Percentiles rank a stretch among this genome's conserved stretches.
Conservation (phyloP, 1,140 invertebrate genomes). For the Eciton burchellii region DNA sequence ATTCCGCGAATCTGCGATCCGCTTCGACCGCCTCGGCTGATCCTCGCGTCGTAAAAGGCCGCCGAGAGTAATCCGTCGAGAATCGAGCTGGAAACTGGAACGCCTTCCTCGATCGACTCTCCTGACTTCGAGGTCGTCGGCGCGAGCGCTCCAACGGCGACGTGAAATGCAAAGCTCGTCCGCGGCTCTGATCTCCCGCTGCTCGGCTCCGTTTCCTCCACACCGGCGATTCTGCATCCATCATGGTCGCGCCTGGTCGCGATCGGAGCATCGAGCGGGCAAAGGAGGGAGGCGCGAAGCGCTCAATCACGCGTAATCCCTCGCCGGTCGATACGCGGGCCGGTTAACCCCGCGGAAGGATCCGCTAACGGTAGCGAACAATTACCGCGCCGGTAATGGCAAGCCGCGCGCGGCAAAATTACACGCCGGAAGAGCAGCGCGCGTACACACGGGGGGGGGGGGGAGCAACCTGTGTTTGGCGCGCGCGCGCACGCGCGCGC, state of each 20-base stretch:
- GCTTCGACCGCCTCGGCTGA: conserved; percentile 16
- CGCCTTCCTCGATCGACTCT: conserved; percentile 1
- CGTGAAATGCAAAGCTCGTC: neutral
- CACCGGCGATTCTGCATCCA: conserved; percentile 18
- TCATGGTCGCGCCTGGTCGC: conserved; percentile 19
- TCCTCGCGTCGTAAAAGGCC: conserved; percentile 19
- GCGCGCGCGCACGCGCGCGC: neutral
- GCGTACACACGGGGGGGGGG: conserved; percentile 23
- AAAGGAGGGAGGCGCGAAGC: conserved; percentile 60
- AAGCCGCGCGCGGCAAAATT: conserved; percentile 70
- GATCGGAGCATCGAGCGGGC: conserved; percentile 23
- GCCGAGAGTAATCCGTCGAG: neutral
- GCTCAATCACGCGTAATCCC: conserved; percentile 73
- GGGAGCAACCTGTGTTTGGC: too few species aligned
- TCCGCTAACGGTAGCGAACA: conserved; percentile 74
- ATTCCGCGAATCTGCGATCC: conserved; percentile 59
- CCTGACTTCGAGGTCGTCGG: neutral
- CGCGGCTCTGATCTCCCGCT: too few species aligned
- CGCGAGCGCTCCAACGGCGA: neutral
- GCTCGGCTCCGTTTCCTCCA: too few species aligned
- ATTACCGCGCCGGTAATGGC: conserved; percentile 68
- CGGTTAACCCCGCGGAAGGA: conserved; percentile 53
- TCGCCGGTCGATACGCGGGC: conserved; percentile 67
- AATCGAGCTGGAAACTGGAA: neutral
- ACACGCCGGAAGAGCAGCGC: conserved; percentile 64